These are phyloP conservation scores for Borostomias antarcticus DNA, from an alignment of 2,797 vertebrate genomes.

Conservation along the genomic window DNA sequence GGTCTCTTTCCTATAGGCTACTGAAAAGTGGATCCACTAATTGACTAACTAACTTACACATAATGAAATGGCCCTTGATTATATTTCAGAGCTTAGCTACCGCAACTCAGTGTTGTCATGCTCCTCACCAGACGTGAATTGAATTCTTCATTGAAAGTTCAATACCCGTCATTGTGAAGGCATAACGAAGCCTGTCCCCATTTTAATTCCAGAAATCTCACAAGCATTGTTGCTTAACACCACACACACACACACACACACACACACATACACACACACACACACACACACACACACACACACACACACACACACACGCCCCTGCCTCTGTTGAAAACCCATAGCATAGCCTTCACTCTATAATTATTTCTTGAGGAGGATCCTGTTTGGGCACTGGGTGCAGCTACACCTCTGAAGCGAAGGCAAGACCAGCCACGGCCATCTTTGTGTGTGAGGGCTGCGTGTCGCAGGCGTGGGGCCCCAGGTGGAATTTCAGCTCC, in stretches of 20 bases:
- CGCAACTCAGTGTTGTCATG: too few species aligned
- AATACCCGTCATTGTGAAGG: too few species aligned
- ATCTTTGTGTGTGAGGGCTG: conserved; percentile 41
- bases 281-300: too few species aligned
- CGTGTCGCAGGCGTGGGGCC: conserved; percentile 25
- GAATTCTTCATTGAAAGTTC: too few species aligned
- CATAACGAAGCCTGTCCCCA: neutral
- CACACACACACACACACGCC: neutral
- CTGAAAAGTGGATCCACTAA: neutral
- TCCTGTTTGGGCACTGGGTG: conserved; percentile 36
- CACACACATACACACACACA: neutral
- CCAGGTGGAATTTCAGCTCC: conserved; percentile 52
- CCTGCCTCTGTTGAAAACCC: conserved; percentile 9
- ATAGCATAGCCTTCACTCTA: conserved; percentile 27
- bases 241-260: neutral
- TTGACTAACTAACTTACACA: too few species aligned
- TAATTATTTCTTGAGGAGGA: conserved; percentile 36
- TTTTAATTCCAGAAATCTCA: neutral
- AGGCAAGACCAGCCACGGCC: neutral
- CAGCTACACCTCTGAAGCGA: conserved; percentile 35
- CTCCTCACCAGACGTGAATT: too few species aligned
- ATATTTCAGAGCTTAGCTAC: too few species aligned
- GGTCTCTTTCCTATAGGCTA: neutral
- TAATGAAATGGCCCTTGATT: too few species aligned
- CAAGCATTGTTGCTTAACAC: neutral